A percentile compares a stretch with the other conserved stretches of the same genome.
These are phyloP conservation scores for Antheraea yamamai DNA, from an alignment of 2,888 invertebrate species.

Conservation along the genomic window DNA sequence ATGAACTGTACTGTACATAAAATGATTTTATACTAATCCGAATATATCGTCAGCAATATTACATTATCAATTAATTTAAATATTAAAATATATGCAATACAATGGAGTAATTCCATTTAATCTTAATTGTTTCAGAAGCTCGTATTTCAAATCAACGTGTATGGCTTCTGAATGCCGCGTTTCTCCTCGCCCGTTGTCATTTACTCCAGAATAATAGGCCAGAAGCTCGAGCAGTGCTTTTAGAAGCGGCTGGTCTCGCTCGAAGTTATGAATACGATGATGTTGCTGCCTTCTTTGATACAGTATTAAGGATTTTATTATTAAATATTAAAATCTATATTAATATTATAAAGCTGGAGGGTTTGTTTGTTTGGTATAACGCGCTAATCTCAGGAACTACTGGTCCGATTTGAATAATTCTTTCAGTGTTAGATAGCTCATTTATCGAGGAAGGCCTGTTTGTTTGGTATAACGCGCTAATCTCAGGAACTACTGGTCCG, in stretches of 20 bases:
- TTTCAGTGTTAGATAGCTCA: no score
- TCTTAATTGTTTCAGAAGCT: conserved; percentile 49
- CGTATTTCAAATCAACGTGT: conserved; percentile 52
- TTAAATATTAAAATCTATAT: conserved; percentile 2
- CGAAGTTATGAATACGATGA: conserved; percentile 52
- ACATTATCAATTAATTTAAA: no score
- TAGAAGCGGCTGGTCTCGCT: conserved; percentile 56
- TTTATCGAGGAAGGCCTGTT: no score
- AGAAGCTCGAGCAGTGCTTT: conserved; percentile 63
- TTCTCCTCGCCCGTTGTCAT: conserved; percentile 68
- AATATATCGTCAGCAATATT: no score
- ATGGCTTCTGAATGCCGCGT: conserved; percentile 68
- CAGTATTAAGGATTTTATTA: conserved; percentile 42
- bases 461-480: no score
- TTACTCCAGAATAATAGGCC: conserved; percentile 70
- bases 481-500: no score
- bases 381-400: no score
- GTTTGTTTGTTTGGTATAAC: no score
- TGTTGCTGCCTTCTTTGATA: conserved; percentile 67
- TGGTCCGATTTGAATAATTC: no score
- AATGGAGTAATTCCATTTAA: not conserved
- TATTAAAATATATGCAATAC: not conserved
- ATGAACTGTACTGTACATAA: no score
- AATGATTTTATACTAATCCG: no score
- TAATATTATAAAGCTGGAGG: no score